Base-by-base conservation (phyloP, 2,797 vertebrate species). In the Buceros bicornis region DNA sequence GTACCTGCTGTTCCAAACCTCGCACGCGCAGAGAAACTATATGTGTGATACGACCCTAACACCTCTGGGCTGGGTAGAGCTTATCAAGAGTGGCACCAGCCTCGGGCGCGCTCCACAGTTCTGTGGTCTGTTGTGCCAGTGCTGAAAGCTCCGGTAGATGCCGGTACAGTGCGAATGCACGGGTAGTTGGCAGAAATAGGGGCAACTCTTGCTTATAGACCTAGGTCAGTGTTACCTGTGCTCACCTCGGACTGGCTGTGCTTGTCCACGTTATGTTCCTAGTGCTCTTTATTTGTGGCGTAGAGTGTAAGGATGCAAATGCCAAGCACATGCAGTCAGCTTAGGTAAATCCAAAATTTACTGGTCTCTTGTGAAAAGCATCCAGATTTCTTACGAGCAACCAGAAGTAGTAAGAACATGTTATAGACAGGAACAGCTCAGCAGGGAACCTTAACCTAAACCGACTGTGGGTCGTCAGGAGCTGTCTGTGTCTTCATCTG, bases 11-110 rank as follows among this genome's bases (percentile, higher is more conserved):
- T 28, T 78, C 51, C 86, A 61, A 51, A 29, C 21, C 29, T 84
- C 73, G 81, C 43, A 14, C 42, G 43, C 7, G 13, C 28, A 33
- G 51, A 61, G 73, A 43, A 78, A 22, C 35, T 11, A 50, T 3
- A 4, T 16, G 22, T 0, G 0, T 42, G 33, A 7, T 33, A 13
- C 1, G 2, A 57, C 37, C 33, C 24, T 16, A 28, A 10, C 12
- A 5, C 21, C 65, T 22, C 19, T 56, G 11, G 16, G 47, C 77
- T 37, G 62, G 28, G 28, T 42, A 29, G 35, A 66, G 60, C 22
- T 65, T 37, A 10, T 8, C 11, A 5, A 28, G 56, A 65, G 56
- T 8, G 31, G 17, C 42, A 45, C 5, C 28, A 45, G 61, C 13
- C 15, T 51, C 66, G 45, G 40, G 82, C 31, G 78, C 1, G 2